These are phyloP conservation scores for Leucophenga maculata DNA, from an alignment of 2,888 invertebrate species.

Conservation along the genomic window DNA sequence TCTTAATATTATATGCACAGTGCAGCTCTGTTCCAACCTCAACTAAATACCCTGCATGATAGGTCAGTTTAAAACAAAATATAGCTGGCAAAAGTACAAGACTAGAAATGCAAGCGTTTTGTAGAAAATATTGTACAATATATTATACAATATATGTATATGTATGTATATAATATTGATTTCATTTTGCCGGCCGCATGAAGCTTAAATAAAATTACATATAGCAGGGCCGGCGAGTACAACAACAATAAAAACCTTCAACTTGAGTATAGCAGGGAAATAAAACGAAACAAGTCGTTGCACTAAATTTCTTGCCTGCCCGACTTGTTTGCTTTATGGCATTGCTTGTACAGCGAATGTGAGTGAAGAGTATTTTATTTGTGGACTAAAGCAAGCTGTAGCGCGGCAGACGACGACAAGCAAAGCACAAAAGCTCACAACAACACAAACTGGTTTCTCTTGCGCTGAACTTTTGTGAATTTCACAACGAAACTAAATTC, in stretches of 20 bases:
- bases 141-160: not conserved
- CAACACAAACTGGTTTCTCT: constrained; percentile 49
- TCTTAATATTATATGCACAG: no score
- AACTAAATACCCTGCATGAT: no score
- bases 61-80: not conserved
- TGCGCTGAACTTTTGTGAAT: constrained; percentile 58
- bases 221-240: no score
- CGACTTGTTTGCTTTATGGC: not conserved
- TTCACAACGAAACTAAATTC: constrained; percentile 69
- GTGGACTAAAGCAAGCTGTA: not conserved
- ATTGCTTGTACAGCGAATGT: not conserved
- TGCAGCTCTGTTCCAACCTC: no score
- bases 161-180: not conserved
- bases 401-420: not conserved
- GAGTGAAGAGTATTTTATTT: no score
- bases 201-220: no score
- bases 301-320: constrained; percentile 1
- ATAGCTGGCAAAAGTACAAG: no score
- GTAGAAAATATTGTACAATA: no score
- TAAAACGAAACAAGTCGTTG: constrained; percentile 2
- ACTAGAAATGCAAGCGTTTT: no score
- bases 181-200: not conserved
- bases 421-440: constrained; percentile 19
- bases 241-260: constrained; percentile 22
- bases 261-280: not conserved